Conservation (phyloP, 2,797 vertebrate genomes). For the Microcaecilia unicolor region DNA sequence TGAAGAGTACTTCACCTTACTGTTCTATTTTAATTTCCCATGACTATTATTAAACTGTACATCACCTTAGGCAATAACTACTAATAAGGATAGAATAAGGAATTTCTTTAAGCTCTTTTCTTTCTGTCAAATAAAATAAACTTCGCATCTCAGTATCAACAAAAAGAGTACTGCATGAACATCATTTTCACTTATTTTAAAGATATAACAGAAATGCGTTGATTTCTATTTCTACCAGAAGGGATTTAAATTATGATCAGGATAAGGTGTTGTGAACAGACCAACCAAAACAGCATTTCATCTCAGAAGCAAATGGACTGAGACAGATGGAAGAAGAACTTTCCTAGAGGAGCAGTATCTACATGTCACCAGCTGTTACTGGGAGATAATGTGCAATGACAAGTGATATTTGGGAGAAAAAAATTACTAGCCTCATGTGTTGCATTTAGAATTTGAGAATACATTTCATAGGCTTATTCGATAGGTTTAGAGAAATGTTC, state of each 20-base stretch:
- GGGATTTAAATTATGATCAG: constrained; percentile 30
- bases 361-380: constrained; percentile 48
- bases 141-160: accelerated
- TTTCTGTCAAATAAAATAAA: not conserved
- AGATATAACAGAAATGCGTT: not conserved
- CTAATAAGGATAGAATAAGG: not conserved
- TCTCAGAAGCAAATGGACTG: constrained; percentile 51
- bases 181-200: not conserved
- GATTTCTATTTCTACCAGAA: constrained; percentile 5
- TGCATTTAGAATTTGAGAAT: too few relatives aligned
- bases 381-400: constrained; percentile 44
- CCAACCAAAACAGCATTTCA: constrained; percentile 28
- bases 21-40: too few relatives aligned
- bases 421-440: constrained; percentile 18
- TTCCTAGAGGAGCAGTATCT: constrained; percentile 39
- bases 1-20: too few relatives aligned
- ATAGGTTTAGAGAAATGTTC: too few relatives aligned
- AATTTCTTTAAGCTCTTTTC: not conserved
- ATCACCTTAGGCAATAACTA: too few relatives aligned
- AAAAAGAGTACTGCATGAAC: not conserved
- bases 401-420: constrained; percentile 30
- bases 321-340: constrained; percentile 51
- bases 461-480: too few relatives aligned
- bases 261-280: constrained; percentile 19
- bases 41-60: too few relatives aligned